Evolutionary conservation across 2,113 vertebrate species (phyloP).

Genomic region (Oriolus oriolus): DNA sequence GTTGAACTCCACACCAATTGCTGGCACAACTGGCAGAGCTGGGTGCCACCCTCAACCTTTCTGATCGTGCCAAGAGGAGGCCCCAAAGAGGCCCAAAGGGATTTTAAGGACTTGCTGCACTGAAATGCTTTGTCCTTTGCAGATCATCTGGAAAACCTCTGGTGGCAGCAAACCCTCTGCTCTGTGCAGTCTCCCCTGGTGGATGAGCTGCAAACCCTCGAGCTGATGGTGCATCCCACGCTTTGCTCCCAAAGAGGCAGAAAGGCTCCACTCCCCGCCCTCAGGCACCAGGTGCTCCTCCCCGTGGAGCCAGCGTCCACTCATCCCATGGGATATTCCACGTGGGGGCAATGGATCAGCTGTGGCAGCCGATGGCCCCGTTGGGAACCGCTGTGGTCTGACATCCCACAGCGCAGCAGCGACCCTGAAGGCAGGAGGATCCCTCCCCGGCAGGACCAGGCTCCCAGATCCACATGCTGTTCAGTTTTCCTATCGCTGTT

Average conservation of each 20-base stretch:
- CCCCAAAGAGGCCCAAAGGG: background rate
- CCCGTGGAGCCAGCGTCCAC: accelerated
- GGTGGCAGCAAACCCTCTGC: background rate
- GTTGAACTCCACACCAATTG: background rate
- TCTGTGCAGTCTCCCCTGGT: accelerated
- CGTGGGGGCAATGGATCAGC: accelerated
- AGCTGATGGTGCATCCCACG: background rate
- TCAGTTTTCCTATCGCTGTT: background rate
- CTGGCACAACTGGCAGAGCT: background rate
- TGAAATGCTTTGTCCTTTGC: background rate
- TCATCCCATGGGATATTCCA: accelerated
- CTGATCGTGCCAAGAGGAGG: background rate
- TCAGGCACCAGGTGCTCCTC: background rate
- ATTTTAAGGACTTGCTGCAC: background rate
- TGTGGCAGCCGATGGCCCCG: accelerated
- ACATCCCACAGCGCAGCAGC: accelerated
- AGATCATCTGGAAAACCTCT: background rate
- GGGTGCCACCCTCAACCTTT: background rate
- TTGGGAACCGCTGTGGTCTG: background rate
- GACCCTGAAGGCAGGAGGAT: accelerated
- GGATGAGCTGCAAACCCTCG: background rate
- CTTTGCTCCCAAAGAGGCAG: background rate
- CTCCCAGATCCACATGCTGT: accelerated
- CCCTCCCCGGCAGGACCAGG: accelerated
- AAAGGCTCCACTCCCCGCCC: background rate